Percentiles rank a stretch among this genome's conserved stretches.
Conservation (phyloP, 92 coral and sea anemone genomes). For the Nematostella vectensis region DNA sequence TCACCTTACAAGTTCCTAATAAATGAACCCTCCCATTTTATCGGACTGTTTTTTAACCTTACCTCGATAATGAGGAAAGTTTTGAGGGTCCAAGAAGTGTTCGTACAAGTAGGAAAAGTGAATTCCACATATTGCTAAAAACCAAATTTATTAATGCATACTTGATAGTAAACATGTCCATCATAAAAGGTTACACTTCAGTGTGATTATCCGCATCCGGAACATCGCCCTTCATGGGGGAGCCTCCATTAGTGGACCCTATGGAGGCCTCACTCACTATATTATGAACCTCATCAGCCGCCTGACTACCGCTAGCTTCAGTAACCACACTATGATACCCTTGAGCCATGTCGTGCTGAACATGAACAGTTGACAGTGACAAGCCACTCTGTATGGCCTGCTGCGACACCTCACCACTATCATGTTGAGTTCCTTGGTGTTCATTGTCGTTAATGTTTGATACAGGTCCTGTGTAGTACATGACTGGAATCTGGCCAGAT, state of each 20-base stretch:
- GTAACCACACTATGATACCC: slow-evolving; percentile 61
- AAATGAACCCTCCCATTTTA: too few species aligned
- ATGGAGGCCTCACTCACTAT: slow-evolving; percentile 57
- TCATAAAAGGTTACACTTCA: slow-evolving; percentile 15
- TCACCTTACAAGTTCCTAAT: too few species aligned
- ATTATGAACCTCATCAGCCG: slow-evolving; percentile 64
- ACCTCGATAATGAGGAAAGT: too few species aligned
- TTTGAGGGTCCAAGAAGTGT: too few species aligned
- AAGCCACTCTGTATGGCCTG: slow-evolving; percentile 44
- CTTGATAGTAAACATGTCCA: too few species aligned
- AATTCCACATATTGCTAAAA: too few species aligned
- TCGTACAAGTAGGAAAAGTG: too few species aligned
- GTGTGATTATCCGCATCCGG: slow-evolving; percentile 40
- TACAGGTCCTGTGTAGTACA: slow-evolving; percentile 80
- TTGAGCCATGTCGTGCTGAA: slow-evolving; percentile 55
- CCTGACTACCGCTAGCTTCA: slow-evolving; percentile 76
- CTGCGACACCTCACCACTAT: slow-evolving; percentile 55
- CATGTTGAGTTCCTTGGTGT: slow-evolving; percentile 51
- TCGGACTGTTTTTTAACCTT: too few species aligned
- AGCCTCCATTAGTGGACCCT: slow-evolving; percentile 25
- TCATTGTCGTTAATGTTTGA: slow-evolving; percentile 53
- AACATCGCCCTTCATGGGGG: slow-evolving; percentile 56
- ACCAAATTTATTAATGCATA: too few species aligned
- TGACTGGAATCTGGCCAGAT: slow-evolving; percentile 77
- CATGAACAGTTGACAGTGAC: slow-evolving; percentile 62